Evolutionary conservation across 2,888 invertebrate genomes (phyloP), one percentile per base, ranked within the genome.

Genomic region (Timema podura): DNA sequence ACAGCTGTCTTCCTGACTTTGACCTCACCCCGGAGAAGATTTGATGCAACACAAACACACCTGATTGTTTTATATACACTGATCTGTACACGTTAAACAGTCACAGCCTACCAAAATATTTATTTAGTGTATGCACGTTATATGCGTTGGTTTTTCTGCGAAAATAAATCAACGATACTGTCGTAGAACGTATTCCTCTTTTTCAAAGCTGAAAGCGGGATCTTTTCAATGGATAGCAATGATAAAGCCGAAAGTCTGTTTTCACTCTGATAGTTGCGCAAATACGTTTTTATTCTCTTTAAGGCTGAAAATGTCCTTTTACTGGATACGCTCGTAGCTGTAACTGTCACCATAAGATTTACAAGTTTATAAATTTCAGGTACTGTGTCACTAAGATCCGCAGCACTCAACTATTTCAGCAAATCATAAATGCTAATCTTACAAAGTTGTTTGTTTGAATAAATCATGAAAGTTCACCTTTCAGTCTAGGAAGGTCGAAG

Each of bases 381-480:
- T 16, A 67, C 11, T 48, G 49, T 45, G n/a, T 67, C 49, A 30
- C 49, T 48, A 10, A 67, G 49, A 10, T 67, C 48, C 30, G 13
- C 49, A 30, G 30, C 11, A 66, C 16, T 10, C 30, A 30, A 67
- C 16, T 67, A 67, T 49, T 67, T 48, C 44, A 49, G 67, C 51
- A 67, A 9, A 44, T 67, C 67, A 67, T 30, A n/a, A 10, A 67
- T 44, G 30, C 30, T 67, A 16, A 0, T 44, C 67, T 47, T 5
- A 11, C 13, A 30, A 49, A 67, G 30, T 30, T 51, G 49, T 13
- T 5, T 15, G 48, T 15, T 16, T 9, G 10, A 67, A 30, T 9
- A 51, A 30, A 51, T 67, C 44, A 49, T 30, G 67, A 67, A 67
- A 51, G 67, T 67, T 67, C 67, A 49, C 51, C 51, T 49, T 2